Evolutionary conservation across 2,113 vertebrate species (phyloP).

Genomic region (Daphoenositta chrysoptera): DNA sequence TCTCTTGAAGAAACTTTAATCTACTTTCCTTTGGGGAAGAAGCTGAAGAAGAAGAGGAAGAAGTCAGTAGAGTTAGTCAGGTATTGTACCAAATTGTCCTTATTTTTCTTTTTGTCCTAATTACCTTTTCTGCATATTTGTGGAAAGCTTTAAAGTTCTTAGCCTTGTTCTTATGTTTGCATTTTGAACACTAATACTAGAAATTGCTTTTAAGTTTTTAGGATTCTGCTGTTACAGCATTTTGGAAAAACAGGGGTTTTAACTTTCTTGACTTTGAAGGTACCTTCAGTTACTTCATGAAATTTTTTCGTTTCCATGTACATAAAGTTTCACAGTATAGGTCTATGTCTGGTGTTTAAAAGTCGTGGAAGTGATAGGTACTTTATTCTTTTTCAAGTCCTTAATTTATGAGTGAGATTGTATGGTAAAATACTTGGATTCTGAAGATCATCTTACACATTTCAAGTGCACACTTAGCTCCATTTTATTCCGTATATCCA

Average conservation of each 20-base stretch:
- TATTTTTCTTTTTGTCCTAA: not conserved
- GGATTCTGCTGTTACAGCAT: not conserved
- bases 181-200: not conserved
- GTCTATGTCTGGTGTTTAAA: not conserved
- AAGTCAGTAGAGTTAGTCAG: constrained; percentile 94
- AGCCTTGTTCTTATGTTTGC: not conserved
- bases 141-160: not conserved
- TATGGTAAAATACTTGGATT: not conserved
- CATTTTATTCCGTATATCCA: not conserved
- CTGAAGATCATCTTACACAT: not conserved
- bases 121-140: not conserved
- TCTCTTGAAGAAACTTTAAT: constrained; percentile 87
- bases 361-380: not conserved
- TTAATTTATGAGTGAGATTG: not conserved
- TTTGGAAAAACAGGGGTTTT: not conserved
- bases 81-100: constrained; percentile 59
- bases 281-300: not conserved
- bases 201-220: not conserved
- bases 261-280: not conserved
- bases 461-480: not conserved
- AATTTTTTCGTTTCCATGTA: not conserved
- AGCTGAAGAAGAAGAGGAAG: constrained; percentile 96
- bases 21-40: constrained; percentile 97
- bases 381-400: not conserved
- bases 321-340: not conserved